Base-by-base conservation (phyloP, 1,140 invertebrate species). In the Trypoxylus dichotomus region DNA sequence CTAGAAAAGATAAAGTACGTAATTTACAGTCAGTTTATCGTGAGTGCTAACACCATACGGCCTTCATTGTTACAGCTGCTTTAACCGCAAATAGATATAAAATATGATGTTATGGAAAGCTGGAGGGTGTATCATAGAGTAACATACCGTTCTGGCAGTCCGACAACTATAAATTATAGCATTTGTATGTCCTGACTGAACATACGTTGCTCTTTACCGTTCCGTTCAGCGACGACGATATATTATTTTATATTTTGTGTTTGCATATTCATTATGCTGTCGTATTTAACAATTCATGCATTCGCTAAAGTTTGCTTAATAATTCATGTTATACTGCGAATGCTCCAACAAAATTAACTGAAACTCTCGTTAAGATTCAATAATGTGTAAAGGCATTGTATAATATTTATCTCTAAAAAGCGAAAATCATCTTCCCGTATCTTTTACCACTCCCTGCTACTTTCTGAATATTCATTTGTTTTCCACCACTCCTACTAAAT, bases 51-150 rank as follows among this genome's bases (percentile, higher is more conserved):
- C 60, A 68, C 60, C 60, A 68, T 27, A 68, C 60, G 60, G 60
- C 25, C 60, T 27, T 24, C 21, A 68, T 68, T 68, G 60, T 68
- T 54, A 68, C 60, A 68, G 60, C 60, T 68, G 60, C 21, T 19
- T 68, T 68, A 68, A 68, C 60, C 60, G 24, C 60, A 68, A 68
- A 68, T 68, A 68, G 60, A 24, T 68, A 68, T 68, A 68, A 68
- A 68, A 68, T 68, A 68, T 68, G 60, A 68, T 68, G 60, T 68
- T 68, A 68, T 68, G 60, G 60, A 68, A 68, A 68, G 27, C 60
- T 68, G 60, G 60, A 68, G 60, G 25, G 60, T 68, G 60, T 68
- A 68, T 68, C 60, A 68, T 27, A 29, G 6, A 24, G 60, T 68
- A 68, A 29, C 60, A 68, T 68, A 68, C 21, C 27, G 60, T 68